Percentiles rank a stretch among this genome's conserved stretches.
Conservation (phyloP, 2,797 vertebrate genomes). For the Galagoides demidoff region DNA sequence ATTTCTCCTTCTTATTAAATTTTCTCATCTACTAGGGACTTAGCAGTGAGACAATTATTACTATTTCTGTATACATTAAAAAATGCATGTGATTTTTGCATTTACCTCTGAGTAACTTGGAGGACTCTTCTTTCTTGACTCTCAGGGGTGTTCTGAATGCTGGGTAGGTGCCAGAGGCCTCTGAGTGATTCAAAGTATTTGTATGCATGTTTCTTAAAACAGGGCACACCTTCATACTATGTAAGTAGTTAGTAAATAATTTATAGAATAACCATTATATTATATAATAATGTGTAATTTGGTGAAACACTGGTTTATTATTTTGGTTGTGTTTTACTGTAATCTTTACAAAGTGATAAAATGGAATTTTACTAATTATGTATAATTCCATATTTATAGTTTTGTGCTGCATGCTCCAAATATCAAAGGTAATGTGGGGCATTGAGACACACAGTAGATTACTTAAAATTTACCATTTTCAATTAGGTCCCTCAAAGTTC, state of each 20-base stretch:
- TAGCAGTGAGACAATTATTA: not conserved
- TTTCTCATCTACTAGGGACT: not conserved
- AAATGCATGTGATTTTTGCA: constrained; percentile 14
- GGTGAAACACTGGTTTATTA: constrained; percentile 37
- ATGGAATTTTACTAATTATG: constrained; percentile 70
- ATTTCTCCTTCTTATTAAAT: not conserved
- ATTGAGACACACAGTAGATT: constrained; percentile 68
- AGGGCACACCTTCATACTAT: not conserved
- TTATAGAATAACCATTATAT: not conserved
- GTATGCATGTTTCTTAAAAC: not conserved
- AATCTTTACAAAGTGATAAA: constrained; percentile 55
- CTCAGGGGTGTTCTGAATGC: not conserved
- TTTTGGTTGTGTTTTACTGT: constrained; percentile 59
- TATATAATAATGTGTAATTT: not conserved
- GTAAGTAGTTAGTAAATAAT: not conserved
- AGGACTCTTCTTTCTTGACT: constrained; percentile 25
- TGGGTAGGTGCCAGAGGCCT: not conserved
- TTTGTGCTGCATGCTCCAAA: constrained; percentile 67
- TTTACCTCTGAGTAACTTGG: constrained; percentile 11
- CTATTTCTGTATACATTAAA: not conserved
- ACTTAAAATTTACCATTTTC: constrained; percentile 75
- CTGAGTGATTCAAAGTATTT: not conserved
- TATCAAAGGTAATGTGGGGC: constrained; percentile 62
- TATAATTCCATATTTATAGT: constrained; percentile 67
- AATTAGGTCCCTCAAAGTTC: constrained; percentile 70